Conservation (phyloP, 2,888 invertebrate species). For the Byasa hedistus region DNA sequence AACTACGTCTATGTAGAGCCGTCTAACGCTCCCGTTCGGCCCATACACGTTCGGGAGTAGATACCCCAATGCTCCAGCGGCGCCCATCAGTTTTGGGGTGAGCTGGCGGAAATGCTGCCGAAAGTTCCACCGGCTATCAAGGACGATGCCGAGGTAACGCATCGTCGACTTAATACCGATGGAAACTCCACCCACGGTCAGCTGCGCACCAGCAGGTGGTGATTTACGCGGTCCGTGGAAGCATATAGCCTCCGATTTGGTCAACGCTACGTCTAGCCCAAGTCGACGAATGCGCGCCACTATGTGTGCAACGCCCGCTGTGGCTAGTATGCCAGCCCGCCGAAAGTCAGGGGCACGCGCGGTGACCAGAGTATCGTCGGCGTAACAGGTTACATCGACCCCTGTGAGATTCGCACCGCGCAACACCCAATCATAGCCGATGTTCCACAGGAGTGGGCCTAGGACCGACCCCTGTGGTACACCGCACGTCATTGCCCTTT, state of each 20-base stretch:
- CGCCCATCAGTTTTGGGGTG: not conserved
- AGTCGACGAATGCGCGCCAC: slow-evolving; percentile 23
- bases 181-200: slow-evolving; percentile 16
- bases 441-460: slow-evolving; percentile 1
- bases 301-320: slow-evolving; percentile 15
- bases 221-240: slow-evolving; percentile 19
- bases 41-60: too few species aligned
- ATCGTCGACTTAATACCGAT: slow-evolving; percentile 14
- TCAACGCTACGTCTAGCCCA: slow-evolving; percentile 30
- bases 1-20: slow-evolving; percentile 22
- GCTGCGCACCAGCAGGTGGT: slow-evolving; percentile 10
- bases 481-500: not conserved
- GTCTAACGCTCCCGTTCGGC: slow-evolving; percentile 1
- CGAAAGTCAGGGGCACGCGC: slow-evolving; percentile 21
- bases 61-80: slow-evolving; percentile 20
- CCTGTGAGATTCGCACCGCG: slow-evolving; percentile 24
- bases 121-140: too few species aligned
- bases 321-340: slow-evolving; percentile 17
- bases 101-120: not conserved
- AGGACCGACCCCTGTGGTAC: not conserved
- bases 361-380: slow-evolving; percentile 34
- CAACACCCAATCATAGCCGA: slow-evolving; percentile 21
- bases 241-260: too few species aligned
- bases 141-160: too few species aligned
- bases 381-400: slow-evolving; percentile 29